Evolutionary conservation across 2,888 invertebrate species (phyloP), one percentile per base, ranked within the genome.

Genomic region (Azorinus chamasolen): DNA sequence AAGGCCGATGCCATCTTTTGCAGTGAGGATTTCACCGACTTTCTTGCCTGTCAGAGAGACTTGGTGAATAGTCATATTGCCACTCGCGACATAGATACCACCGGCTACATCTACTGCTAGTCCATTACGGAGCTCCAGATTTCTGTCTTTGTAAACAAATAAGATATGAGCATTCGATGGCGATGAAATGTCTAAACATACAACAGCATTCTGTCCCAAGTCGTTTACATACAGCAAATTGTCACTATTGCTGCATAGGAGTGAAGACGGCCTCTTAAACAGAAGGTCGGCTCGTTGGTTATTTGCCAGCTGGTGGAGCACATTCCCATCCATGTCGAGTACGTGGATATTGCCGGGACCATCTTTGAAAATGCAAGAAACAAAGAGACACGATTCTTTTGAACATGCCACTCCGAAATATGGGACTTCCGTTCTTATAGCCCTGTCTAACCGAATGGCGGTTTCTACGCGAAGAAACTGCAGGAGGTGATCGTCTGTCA

Each of bases 1-100:
- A 14, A 43, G 48, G 14, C 57, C 58, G 2, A 71, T 18, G 5
- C 71, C 71, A 43, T 71, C 57, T n/a, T 39, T 55, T 6, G 48
- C 27, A 4, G 71, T 63, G 1, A 71, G 32, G 14, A 71, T 43
- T 18, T 71, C 71, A 27, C 63, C 55, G 0, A 71, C 55, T 45
- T 71, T 71, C 12, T 41, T 32, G 0, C 71, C 71, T 8, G 46
- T 46, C 22, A 20, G 18, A 0, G 71, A 57, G 5, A 71, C 54
- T 37, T 71, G 71, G 24, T 63, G 71, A 25, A 71, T 39, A 1
- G 50, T 63, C 48, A 43, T 70, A 48, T 71, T 71, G 12, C 71
- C 63, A 20, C 71, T 63, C 22, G 57, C 57, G 10, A 71, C 41
- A 27, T 57, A 71, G 4, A 71, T 37, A 24, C 54, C 46, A 1